Conservation (phyloP, 2,888 invertebrate species). For the Eumerus sabulonum region DNA sequence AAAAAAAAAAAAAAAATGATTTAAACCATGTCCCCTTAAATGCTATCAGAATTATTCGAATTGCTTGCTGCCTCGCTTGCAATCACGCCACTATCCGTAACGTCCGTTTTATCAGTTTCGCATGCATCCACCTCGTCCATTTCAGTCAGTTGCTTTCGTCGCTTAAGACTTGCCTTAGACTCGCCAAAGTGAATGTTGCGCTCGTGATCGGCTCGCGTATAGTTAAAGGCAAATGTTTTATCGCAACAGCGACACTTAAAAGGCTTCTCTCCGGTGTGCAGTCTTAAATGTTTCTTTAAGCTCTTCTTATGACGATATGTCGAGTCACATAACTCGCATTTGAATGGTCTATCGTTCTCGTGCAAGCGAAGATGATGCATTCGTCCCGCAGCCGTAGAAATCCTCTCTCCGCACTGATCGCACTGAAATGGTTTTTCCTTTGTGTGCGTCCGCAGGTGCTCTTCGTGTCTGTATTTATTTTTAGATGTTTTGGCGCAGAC, state of each 20-base stretch:
- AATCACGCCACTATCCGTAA: too few species aligned
- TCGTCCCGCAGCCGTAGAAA: conserved; percentile 53
- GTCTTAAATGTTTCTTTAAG: conserved; percentile 52
- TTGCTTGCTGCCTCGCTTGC: too few species aligned
- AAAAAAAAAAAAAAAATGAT: too few species aligned
- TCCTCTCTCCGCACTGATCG: conserved; percentile 42
- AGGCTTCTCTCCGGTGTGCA: conserved; percentile 53
- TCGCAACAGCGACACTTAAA: conserved; percentile 56
- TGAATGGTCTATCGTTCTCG: conserved; percentile 52
- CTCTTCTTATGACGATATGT: conserved; percentile 61
- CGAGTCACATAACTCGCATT: conserved; percentile 57
- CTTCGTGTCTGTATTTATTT: conserved; percentile 56
- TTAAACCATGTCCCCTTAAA: too few species aligned
- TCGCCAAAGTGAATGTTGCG: conserved; percentile 46
- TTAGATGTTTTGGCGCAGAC: conserved; percentile 61
- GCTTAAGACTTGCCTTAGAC: conserved; percentile 14
- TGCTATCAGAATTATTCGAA: too few species aligned
- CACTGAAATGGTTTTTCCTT: conserved; percentile 57
- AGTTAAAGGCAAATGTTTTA: conserved; percentile 49
- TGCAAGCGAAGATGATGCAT: conserved; percentile 61
- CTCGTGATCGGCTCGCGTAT: conserved; percentile 50
- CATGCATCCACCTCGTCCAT: too few species aligned
- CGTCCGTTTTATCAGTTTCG: too few species aligned
- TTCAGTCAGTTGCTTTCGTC: neutral
- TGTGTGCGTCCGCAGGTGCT: conserved; percentile 59